Evolutionary conservation across 2,888 invertebrate species (phyloP), one percentile per base, ranked within the genome.

Genomic region (Autographa pulchrina): DNA sequence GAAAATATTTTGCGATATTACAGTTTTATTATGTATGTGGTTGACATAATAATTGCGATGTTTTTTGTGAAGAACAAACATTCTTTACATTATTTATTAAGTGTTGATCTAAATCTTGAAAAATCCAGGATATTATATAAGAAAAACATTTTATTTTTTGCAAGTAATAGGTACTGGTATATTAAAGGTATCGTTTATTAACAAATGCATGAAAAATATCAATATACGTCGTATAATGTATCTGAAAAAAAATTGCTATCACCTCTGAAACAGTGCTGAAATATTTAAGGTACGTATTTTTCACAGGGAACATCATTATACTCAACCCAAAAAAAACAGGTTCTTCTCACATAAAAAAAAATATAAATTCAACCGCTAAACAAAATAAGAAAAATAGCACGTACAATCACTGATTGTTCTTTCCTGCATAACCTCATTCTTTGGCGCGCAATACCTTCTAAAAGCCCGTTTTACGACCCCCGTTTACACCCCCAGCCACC

Each of bases 401-500:
- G 11, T 52, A 54, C 35, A 72, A 54, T 70, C 32, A 54, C 20
- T 31, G 43, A 81, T 78, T 67, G 65, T 63, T 48, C 31, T 11
- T 18, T 75, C 20, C 13, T 61, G 67, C 67, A 74, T 76, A 65
- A 66, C 43, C 48, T 11, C 70, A 72, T 78, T 67, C 63, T 20
- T 31, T 54, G 59, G 80, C 74, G 63, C 62, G 78, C 81, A 81
- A 87, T 85, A 85, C 85, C 77, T 81, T 75, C 83, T 88, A 85
- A 87, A 86, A 86, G 85, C 81, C 73, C 68, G 77, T 83, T 86
- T 86, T 84, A 85, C 84, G 85, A 85, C 68, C n/a, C 67, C 43
- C 70, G 62, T 76, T 77, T 74, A 73, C 79, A 72, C 82, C 81
- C 77, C 72, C 77, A 16, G 83, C 72, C 80, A 68, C 71, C 78